A percentile compares a stretch with the other conserved stretches of the same genome.
Evolutionary conservation across 2,888 invertebrate species (phyloP).

Genomic region (Esperia sulphurella): DNA sequence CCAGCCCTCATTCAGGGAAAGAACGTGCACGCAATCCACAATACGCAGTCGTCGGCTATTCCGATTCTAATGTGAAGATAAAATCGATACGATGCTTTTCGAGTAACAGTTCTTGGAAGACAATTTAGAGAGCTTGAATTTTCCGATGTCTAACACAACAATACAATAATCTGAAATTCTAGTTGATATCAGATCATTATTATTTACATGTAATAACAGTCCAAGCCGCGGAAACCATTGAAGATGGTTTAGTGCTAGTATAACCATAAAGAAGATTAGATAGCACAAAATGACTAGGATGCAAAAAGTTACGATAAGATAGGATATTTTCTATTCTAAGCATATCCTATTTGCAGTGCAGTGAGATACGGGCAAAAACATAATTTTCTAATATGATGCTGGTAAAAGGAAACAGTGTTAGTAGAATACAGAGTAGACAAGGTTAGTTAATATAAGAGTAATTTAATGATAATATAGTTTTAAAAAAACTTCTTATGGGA

Average conservation of each 20-base stretch:
- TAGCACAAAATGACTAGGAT: neutral
- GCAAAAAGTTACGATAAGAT: neutral
- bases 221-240: too few relatives aligned
- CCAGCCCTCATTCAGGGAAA: slow-evolving; percentile 49
- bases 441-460: too few relatives aligned
- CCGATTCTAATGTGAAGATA: slow-evolving; percentile 25
- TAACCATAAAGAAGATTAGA: neutral
- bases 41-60: slow-evolving; percentile 32
- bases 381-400: neutral
- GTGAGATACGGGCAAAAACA: neutral
- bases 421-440: too few relatives aligned
- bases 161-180: too few relatives aligned
- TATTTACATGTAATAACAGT: too few relatives aligned
- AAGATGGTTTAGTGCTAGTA: neutral
- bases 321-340: neutral
- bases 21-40: slow-evolving; percentile 56
- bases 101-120: neutral
- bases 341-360: neutral
- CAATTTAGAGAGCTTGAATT: too few relatives aligned
- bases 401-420: too few relatives aligned
- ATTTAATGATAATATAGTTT: too few relatives aligned
- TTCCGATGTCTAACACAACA: too few relatives aligned
- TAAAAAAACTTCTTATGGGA: too few relatives aligned
- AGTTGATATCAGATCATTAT: too few relatives aligned
- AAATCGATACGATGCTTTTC: slow-evolving; percentile 26